A percentile compares a stretch with the other conserved stretches of the same genome.
Evolutionary conservation across 2,797 vertebrate genomes (phyloP).

Genomic region (Epinephelus malabaricus): DNA sequence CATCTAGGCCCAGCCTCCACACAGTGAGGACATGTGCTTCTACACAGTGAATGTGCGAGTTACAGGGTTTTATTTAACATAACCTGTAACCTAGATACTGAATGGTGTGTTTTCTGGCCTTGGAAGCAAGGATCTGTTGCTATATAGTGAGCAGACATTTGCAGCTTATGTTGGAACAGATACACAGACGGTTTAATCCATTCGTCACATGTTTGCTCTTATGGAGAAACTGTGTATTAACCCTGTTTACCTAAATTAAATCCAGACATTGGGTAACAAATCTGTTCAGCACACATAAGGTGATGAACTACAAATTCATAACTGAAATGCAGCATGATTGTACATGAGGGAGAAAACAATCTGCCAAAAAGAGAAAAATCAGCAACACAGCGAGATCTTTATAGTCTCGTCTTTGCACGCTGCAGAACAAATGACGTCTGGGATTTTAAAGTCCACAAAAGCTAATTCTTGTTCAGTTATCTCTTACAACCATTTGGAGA

Average conservation of each 20-base stretch:
- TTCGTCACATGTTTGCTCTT: neutral
- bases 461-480: constrained; percentile 27
- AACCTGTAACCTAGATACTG: neutral
- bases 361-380: constrained; percentile 22
- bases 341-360: constrained; percentile 14
- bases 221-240: neutral
- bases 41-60: neutral
- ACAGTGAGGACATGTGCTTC: neutral
- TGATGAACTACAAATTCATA: constrained; percentile 10
- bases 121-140: neutral
- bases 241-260: constrained; percentile 2
- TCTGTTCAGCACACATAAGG: constrained; percentile 13
- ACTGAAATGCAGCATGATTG: constrained; percentile 1
- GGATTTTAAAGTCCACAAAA: constrained; percentile 42
- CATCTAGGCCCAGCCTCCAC: neutral
- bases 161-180: neutral
- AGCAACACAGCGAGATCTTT: constrained; percentile 4
- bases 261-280: constrained; percentile 5
- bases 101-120: neutral
- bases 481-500: constrained; percentile 42
- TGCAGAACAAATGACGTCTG: constrained; percentile 20
- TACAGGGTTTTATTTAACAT: neutral
- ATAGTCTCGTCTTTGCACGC: too few species aligned
- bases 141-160: neutral
- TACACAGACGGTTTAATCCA: neutral